Base-by-base conservation (phyloP, 1,140 invertebrate genomes). In the Carcinoscorpius rotundicauda region DNA sequence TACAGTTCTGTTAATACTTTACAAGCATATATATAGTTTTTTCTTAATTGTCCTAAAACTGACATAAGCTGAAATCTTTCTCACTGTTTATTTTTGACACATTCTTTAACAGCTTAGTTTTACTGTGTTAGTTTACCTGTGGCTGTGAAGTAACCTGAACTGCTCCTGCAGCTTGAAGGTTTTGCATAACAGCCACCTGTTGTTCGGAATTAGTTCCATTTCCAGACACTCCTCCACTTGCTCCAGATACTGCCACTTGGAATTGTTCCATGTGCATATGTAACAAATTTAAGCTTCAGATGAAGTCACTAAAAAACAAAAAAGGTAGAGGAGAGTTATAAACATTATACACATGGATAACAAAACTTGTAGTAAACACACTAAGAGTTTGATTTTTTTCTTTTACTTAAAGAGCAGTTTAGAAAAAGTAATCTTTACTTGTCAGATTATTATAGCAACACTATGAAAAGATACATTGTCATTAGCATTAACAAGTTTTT, bases 111-210 rank as follows among this genome's bases (percentile, higher is more conserved):
- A 55, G 3, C 6, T 8, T 55, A 55, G 6, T 6, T 3, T 8
- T 55, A 55, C 6, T 5, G 3, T 11, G 8, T 6, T 4, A 11
- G n/a, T 10, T 29, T 53, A 68, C 66, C 52, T 69, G 68, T 61
- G 63, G 63, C 9, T 69, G 68, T 49, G 65, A 62, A 11, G 65
- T 58, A 73, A 81, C 78, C 50, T 68, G 70, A 3, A 67, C 71
- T 6, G 68, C 70, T 29, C 29, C 29, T 29, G 29, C 29, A 53
- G 69, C 65, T 8, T 74, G 72, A 29, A 78, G 70, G n/a, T 74
- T 67, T 63, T 78, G 76, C 75, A 78, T 78, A 3, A 77, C 76
- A 8, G 76, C 73, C 67, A 77, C 73, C 29, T 29, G 29, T 56
- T 64, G 67, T 60, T 71, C 63, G 10, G 57, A 58, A 56, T 60